Evolutionary conservation across 1,140 invertebrate species (phyloP).

Genomic region (Drosophila funebris): DNA sequence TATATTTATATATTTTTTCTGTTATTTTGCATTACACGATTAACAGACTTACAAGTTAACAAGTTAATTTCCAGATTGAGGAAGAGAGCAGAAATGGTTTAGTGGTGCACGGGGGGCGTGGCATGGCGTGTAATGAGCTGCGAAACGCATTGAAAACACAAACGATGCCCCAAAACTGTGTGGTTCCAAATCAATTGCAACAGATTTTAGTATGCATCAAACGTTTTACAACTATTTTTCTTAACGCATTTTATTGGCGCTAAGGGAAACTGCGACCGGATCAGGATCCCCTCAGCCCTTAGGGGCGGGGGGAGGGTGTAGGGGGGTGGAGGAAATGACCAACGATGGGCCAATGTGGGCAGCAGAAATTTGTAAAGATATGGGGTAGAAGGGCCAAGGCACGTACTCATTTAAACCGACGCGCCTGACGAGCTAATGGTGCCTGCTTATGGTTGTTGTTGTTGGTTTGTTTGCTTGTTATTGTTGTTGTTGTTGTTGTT

Average conservation of each 20-base stretch:
- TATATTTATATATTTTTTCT: constrained; percentile 10
- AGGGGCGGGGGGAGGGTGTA: constrained; percentile 15
- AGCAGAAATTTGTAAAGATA: not conserved
- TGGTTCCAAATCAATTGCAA: constrained; percentile 69
- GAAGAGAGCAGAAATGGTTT: not conserved
- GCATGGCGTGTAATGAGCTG: constrained; percentile 67
- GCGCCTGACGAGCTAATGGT: constrained; percentile 70
- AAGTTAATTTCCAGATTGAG: constrained; percentile 22
- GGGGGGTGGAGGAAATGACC: constrained; percentile 16
- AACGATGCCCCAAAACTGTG: constrained; percentile 13
- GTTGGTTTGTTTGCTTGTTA: constrained; percentile 7
- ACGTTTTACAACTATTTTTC: constrained; percentile 81
- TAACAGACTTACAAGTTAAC: constrained; percentile 44
- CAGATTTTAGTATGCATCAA: constrained; percentile 76
- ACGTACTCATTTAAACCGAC: constrained; percentile 76
- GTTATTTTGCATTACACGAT: constrained; percentile 25
- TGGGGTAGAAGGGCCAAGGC: constrained; percentile 22
- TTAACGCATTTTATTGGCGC: constrained; percentile 81
- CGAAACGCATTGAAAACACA: constrained; percentile 54
- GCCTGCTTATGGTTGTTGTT: constrained; percentile 35
- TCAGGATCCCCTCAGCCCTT: constrained; percentile 25
- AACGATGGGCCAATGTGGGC: constrained; percentile 6
- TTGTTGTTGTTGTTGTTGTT: constrained; percentile 24
- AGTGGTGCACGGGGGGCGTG: not conserved
- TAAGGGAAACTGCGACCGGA: constrained; percentile 51